Evolutionary conservation across 2,888 invertebrate species (phyloP).

Genomic region (Drosophila kambysellisi): DNA sequence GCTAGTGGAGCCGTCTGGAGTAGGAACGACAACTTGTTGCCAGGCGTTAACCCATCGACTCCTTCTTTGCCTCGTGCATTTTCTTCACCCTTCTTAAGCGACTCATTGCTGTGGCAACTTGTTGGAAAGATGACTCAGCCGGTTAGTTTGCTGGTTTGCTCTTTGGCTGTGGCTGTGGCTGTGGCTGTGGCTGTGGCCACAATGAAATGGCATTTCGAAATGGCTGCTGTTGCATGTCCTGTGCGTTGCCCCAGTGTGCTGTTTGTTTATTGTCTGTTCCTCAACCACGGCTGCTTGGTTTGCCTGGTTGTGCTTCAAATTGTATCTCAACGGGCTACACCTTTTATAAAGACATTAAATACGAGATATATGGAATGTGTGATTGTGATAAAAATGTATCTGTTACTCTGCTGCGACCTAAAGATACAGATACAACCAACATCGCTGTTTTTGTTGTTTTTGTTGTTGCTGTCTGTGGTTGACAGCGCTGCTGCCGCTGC

Average conservation of each 20-base stretch:
- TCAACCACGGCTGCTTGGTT: conserved; percentile 2
- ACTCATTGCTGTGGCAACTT: conserved; percentile 27
- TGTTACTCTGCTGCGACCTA: conserved; percentile 62
- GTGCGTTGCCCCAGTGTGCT: conserved; percentile 20
- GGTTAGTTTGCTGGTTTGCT: conserved; percentile 37
- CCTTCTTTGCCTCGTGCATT: conserved; percentile 1
- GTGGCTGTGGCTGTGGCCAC: conserved; percentile 41
- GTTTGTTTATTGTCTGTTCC: conserved; percentile 62
- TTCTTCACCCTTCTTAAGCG: neutral
- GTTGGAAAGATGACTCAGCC: conserved; percentile 67
- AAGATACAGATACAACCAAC: conserved; percentile 64
- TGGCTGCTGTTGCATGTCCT: conserved; percentile 72
- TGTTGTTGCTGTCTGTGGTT: conserved; percentile 66
- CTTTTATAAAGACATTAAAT: conserved; percentile 82
- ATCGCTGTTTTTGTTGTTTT: conserved; percentile 21
- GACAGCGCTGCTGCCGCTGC: conserved; percentile 61
- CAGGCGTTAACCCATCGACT: conserved; percentile 45
- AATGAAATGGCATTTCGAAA: conserved; percentile 80
- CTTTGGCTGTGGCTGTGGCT: conserved; percentile 43
- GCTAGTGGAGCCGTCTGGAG: conserved; percentile 42
- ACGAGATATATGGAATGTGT: conserved; percentile 73
- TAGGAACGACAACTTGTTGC: conserved; percentile 66
- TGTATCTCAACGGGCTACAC: conserved; percentile 68
- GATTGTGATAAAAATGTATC: conserved; percentile 76
- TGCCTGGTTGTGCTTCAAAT: conserved; percentile 48